Conservation (phyloP, 2,113 vertebrate genomes). For the Sinosuthora webbiana region DNA sequence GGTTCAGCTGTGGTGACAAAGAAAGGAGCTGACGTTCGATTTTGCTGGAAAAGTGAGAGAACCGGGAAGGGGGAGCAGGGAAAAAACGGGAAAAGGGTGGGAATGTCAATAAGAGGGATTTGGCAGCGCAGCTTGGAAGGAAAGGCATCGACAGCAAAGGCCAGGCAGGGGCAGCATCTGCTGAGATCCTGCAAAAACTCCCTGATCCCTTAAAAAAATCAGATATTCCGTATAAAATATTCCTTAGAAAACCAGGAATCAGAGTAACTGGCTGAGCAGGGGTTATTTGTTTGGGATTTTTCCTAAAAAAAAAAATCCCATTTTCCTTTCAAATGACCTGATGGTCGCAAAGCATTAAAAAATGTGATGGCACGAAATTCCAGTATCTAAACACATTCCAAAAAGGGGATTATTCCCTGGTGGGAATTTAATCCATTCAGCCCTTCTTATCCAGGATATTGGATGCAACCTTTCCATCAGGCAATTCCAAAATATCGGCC, state of each 20-base stretch:
- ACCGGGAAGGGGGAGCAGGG: neutral
- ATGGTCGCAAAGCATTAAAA: neutral
- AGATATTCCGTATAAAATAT: neutral
- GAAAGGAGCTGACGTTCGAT: neutral
- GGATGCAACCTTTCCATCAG: neutral
- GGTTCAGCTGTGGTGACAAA: neutral
- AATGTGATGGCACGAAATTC: rapidly evolving
- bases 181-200: neutral
- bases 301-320: rapidly evolving
- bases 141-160: neutral
- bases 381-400: neutral
- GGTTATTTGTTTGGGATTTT: rapidly evolving
- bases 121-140: neutral
- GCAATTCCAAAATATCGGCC: neutral
- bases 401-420: neutral
- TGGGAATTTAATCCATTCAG: neutral
- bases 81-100: neutral
- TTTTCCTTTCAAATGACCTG: neutral
- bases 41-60: neutral
- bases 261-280: neutral
- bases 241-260: neutral
- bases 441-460: too few relatives aligned
- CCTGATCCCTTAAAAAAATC: neutral
- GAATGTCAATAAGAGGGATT: neutral
- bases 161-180: neutral